These are phyloP conservation scores for Ophion ellenae DNA, from an alignment of 2,888 invertebrate species.

Conservation along the genomic window DNA sequence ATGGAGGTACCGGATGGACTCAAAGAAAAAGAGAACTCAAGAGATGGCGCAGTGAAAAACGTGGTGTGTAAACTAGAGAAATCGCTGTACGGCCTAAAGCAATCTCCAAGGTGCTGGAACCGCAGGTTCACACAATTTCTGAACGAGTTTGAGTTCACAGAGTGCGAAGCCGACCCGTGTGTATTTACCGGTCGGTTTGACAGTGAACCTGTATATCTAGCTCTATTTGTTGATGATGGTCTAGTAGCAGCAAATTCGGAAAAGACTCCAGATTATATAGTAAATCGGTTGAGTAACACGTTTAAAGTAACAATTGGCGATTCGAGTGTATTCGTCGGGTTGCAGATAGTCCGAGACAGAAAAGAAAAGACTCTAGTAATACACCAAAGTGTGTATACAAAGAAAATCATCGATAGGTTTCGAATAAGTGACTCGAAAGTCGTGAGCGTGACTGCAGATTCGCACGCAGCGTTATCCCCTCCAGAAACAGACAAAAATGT, in stretches of 20 bases:
- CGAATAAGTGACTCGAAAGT: constrained; percentile 53
- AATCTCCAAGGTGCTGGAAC: constrained; percentile 45
- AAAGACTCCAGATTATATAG: neutral
- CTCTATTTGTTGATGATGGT: constrained; percentile 12
- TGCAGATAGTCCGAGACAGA: constrained; percentile 65
- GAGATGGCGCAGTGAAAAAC: no score
- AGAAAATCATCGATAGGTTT: constrained; percentile 56
- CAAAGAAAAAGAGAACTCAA: no score
- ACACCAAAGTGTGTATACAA: constrained; percentile 61
- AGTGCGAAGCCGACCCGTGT: neutral
- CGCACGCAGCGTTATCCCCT: constrained; percentile 25
- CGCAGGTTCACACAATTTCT: constrained; percentile 3
- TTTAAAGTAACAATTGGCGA: constrained; percentile 64
- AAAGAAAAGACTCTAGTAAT: constrained; percentile 50
- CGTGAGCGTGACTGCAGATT: constrained; percentile 51
- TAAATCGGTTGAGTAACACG: neutral
- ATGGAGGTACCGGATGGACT: no score
- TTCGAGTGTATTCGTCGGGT: constrained; percentile 41
- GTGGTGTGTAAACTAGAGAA: constrained; percentile 2
- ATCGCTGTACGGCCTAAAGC: constrained; percentile 20
- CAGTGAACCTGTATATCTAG: neutral
- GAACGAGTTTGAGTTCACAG: constrained; percentile 13
- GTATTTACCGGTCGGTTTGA: neutral
- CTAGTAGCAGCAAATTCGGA: neutral
- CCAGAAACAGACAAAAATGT: neutral